Percentiles rank a stretch among this genome's conserved stretches.
phyloP scores from a whole-genome alignment of 2,113 vertebrate genomes.

The Sisor rabdophorus region DNA sequence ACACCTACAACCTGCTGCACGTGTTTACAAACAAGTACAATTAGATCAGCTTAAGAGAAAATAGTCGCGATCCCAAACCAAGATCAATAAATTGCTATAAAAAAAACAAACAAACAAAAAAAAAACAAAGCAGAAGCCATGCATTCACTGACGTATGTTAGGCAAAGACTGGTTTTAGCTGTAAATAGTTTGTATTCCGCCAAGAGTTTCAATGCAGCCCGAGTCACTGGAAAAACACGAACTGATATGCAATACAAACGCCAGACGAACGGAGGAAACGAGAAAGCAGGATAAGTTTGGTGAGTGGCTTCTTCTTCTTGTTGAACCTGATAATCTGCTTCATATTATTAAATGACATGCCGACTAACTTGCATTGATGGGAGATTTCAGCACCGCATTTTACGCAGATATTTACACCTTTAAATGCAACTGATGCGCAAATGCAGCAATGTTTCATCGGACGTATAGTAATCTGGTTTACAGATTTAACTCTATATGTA shows the following conservation, averaged over 20 bases:
- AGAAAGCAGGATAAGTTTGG: constrained; percentile 52
- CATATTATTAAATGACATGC: not conserved
- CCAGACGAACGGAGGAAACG: constrained; percentile 59
- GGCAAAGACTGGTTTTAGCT: not conserved
- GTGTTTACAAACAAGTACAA: constrained; percentile 5
- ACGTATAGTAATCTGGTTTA: not conserved
- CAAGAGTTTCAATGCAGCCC: constrained; percentile 57
- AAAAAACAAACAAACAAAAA: not conserved
- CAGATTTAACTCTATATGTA: not conserved
- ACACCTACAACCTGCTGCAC: not conserved
- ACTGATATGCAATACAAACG: constrained; percentile 55
- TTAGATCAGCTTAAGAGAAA: not conserved
- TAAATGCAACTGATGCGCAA: not conserved
- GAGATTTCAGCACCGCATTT: not conserved
- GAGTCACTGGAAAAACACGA: constrained; percentile 57
- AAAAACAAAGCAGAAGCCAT: too few relatives aligned
- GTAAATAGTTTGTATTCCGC: constrained; percentile 33
- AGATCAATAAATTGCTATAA: constrained; percentile 5
- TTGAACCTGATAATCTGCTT: constrained; percentile 21
- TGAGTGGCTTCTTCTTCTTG: constrained; percentile 39
- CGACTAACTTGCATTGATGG: not conserved
- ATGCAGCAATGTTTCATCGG: not conserved
- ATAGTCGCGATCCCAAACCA: not conserved
- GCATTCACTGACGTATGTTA: not conserved
- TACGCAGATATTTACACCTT: not conserved